Base-by-base conservation (phyloP, 2,888 invertebrate species). In the Drosophila meridionalis region DNA sequence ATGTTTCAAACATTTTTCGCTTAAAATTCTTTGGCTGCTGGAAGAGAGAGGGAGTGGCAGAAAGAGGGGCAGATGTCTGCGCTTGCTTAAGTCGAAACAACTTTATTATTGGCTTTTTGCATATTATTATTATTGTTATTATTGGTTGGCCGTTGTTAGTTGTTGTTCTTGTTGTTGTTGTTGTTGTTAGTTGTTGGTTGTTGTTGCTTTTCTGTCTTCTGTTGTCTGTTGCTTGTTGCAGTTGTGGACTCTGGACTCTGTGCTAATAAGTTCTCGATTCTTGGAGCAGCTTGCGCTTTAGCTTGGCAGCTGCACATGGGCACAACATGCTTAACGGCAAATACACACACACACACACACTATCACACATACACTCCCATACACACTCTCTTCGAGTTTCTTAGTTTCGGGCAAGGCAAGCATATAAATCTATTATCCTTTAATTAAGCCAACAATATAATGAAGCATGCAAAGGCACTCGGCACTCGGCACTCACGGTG, bases 391-490 rank as follows among this genome's bases (percentile, higher is more conserved):
- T 20, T 20, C 20, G 20, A 38, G 55, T 55, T 30, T 30, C 30
- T 40, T 63, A 60, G 63, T 74, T 62, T 73, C 58, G 58, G 61
- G 62, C 59, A 77, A 64, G 67, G 80, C 82, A 70, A 67, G 80
- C 86, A 80, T 67, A 78, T 79, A 88, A 88, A 86, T 83, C 88
- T 85, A 88, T 85, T 85, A 88, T 88, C 85, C 79, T 85, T 88
- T 85, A 86, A 85, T 88, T 85, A 83, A 86, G 88, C 81, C 69
- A 40, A 73, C 77, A 73, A 86, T 64, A 83, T 85, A 88, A 88
- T 85, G 87, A 85, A 88, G 86, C 82, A 79, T 81, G 77, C 73
- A 67, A 69, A 70, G 76, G 77, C 20, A 20, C 20, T 20, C 20
- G 20, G 20, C 20, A 20, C 20, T 20, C 20, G 20, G 20, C 20